Evolutionary conservation across 1,140 invertebrate species (phyloP), one percentile per base, ranked within the genome.

Genomic region (Drosophila orena): DNA sequence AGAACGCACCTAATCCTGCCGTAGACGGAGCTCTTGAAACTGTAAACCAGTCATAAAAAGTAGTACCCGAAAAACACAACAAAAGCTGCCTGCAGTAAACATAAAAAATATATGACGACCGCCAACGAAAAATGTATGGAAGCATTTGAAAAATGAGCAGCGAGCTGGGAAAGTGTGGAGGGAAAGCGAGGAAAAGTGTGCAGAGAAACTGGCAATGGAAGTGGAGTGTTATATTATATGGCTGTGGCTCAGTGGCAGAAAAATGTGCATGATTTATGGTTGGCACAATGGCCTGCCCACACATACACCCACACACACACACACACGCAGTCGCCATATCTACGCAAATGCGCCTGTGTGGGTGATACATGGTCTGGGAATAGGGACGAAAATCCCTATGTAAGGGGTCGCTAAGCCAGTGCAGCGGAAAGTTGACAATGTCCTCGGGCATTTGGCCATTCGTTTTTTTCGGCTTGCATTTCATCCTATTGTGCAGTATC

Each of bases 211-310:
- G 37, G 30, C 30, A 27, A 14, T 34, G 35, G 37, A 50, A 68
- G 66, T 47, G 61, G 54, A 57, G 68, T 73, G 54, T 44, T 74
- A 79, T 79, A 71, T 81, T 88, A 86, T 86, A 83, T 88, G 81
- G 80, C 83, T 86, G 78, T 66, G 81, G 81, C 76, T 84, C 81
- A 80, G 83, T 88, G 83, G 83, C 83, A 79, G 83, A 79, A 83
- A 86, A 86, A 83, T 86, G 79, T 86, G 84, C 79, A 88, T 86
- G 83, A 86, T 86, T 86, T 86, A 86, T 86, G 83, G 83, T 61
- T 86, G 79, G 64, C 56, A 81, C 78, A 76, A 80, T 80, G 78
- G 78, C 43, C 58, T 46, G 53, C 10, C 38, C 40, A 38, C 47
- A 47, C 22, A n/a, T 14, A 24, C 44, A 46, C 20, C 22, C 43